Conservation (phyloP, 2,888 invertebrate species). For the Criorhina ranunculi region DNA sequence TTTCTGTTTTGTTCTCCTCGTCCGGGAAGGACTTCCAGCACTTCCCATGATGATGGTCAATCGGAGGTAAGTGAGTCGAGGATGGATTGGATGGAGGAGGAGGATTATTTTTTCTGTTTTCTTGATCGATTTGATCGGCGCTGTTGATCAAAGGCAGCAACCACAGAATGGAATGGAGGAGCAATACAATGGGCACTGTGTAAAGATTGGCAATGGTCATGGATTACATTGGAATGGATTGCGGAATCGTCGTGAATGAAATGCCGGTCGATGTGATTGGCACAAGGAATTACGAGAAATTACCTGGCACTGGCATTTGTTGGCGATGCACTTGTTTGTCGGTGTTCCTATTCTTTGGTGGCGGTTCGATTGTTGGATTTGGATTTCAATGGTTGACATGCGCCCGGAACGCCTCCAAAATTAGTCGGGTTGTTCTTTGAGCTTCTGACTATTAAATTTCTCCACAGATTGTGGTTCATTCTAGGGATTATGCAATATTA, state of each 20-base stretch:
- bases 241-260: slow-evolving; percentile 71
- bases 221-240: slow-evolving; percentile 57
- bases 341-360: slow-evolving; percentile 49
- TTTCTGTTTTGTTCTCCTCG: slow-evolving; percentile 30
- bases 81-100: slow-evolving; percentile 79
- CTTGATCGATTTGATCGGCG: slow-evolving; percentile 85
- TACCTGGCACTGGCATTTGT: slow-evolving; percentile 59
- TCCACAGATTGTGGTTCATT: slow-evolving; percentile 25
- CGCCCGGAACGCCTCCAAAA: slow-evolving; percentile 66
- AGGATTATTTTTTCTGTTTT: slow-evolving; percentile 84
- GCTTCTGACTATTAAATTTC: slow-evolving; percentile 52
- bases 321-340: slow-evolving; percentile 59
- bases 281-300: slow-evolving; percentile 69
- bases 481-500: slow-evolving; percentile 64
- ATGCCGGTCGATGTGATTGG: slow-evolving; percentile 60
- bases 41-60: slow-evolving; percentile 56
- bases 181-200: slow-evolving; percentile 59
- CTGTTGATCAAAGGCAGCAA: slow-evolving; percentile 83
- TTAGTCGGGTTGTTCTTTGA: slow-evolving; percentile 62
- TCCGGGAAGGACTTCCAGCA: slow-evolving; percentile 59
- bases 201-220: slow-evolving; percentile 75
- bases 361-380: slow-evolving; percentile 58
- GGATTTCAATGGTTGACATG: slow-evolving; percentile 67
- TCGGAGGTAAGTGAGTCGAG: slow-evolving; percentile 79
- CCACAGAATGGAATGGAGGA: slow-evolving; percentile 77